These are phyloP conservation scores for Myotis findleyi DNA, from an alignment of 2,797 vertebrate genomes.

Conservation along the genomic window DNA sequence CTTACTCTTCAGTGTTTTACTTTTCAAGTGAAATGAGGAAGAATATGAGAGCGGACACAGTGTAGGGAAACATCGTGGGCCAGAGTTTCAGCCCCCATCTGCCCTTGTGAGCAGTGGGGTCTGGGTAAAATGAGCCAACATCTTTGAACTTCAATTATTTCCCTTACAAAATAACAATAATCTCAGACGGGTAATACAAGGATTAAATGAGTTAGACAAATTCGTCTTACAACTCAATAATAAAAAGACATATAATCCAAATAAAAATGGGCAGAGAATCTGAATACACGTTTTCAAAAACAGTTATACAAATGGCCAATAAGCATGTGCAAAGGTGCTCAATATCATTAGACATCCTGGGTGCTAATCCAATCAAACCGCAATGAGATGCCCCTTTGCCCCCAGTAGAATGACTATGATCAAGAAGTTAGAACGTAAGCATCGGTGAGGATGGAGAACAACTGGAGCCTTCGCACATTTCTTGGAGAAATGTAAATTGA, in stretches of 20 bases:
- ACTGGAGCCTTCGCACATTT: not conserved
- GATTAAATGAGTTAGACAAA: not conserved
- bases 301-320: not conserved
- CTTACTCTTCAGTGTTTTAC: not conserved
- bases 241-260: not conserved
- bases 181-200: not conserved
- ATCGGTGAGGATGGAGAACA: not conserved
- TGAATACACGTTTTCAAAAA: not conserved
- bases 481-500: not conserved
- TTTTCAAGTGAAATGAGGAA: not conserved
- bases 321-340: not conserved
- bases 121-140: not conserved
- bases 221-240: not conserved
- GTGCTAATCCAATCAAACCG: not conserved
- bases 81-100: not conserved
- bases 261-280: not conserved
- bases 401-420: not conserved
- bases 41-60: not conserved
- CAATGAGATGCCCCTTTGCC: not conserved
- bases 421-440: not conserved
- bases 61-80: not conserved
- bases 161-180: not conserved
- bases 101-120: not conserved
- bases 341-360: not conserved
- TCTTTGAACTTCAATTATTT: not conserved